Evolutionary conservation across 2,113 vertebrate genomes (phyloP).

Genomic region (Percina caprodes): DNA sequence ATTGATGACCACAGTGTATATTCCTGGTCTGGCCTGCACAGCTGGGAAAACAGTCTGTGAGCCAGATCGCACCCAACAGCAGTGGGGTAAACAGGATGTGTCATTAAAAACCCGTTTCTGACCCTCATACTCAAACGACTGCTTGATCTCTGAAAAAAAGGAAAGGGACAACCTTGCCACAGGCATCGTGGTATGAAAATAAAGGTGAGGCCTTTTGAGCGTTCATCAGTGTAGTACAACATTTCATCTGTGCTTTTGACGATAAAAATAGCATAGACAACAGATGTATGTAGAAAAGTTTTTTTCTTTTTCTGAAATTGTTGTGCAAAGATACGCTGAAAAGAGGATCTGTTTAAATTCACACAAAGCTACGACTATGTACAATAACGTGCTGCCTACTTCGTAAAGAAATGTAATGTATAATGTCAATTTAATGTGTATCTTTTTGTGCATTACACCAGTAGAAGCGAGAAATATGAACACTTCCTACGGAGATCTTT

Average conservation of each 20-base stretch:
- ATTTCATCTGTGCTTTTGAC: constrained; percentile 19
- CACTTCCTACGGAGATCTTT: not conserved
- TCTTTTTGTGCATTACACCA: not conserved
- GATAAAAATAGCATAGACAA: not conserved
- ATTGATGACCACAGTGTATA: constrained; percentile 42
- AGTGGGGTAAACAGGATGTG: constrained; percentile 87
- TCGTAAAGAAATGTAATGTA: not conserved
- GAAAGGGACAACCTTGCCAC: constrained; percentile 52
- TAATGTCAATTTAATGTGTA: not conserved
- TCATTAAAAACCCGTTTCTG: constrained; percentile 84
- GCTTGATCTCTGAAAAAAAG: constrained; percentile 11
- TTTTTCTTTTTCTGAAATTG: not conserved
- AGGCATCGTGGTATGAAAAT: constrained; percentile 17
- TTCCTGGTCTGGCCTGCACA: constrained; percentile 53
- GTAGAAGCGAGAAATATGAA: not conserved
- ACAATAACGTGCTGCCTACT: not conserved
- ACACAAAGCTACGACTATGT: not conserved
- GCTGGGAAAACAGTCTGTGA: constrained; percentile 68
- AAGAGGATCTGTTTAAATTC: not conserved
- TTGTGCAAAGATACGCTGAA: not conserved
- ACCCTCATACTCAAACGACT: constrained; percentile 55
- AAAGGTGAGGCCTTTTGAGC: constrained; percentile 33
- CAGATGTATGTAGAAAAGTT: not conserved
- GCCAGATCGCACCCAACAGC: constrained; percentile 87
- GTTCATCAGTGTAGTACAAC: constrained; percentile 9